Evolutionary conservation across 2,113 vertebrate species (phyloP), one percentile per base, ranked within the genome.

Genomic region (Alectura lathami): DNA sequence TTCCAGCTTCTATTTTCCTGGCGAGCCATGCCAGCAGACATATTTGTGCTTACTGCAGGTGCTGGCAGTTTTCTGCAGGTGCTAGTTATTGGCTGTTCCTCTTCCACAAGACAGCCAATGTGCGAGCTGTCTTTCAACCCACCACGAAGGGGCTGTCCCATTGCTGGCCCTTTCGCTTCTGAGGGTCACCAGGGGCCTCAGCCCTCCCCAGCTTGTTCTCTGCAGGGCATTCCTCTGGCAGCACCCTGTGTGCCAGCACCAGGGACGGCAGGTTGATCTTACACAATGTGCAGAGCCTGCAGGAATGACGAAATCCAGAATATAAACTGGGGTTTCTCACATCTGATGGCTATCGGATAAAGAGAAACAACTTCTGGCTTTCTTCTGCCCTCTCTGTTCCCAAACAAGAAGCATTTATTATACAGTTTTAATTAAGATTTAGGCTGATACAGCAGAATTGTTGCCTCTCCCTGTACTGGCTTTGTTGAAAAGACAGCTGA

Each of bases 1-100:
- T 90, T 96, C 74, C 77, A 94, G 40, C 43, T 80, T 57, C 1
- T 91, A 14, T 95, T 95, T 96, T 95, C 83, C 92, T 81, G 45
- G 82, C 57, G 63, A 77, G 13, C 83, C 80, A 38, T 79, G 95
- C 92, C 92, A 96, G 95, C 83, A 95, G 87, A 92, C 77, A 81
- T 92, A 91, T 96, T 96, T 96, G 70, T 96, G 83, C 86, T 97
- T 97, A 83, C 86, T 95, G 86, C 83, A 66, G 67, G 67, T 27
- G 56, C 90, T 89, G 91, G 87, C 86, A 93, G 83, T 62, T 64
- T 83, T 72, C 84, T 77, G 34, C 94, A 83, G 86, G 88, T 93
- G 88, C 92, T 82, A 43, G 85, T 90, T 94, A 82, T 51, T 56
- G 81, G 47, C 81, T 22, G 3, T 95, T 94, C 78, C 87, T 79